phyloP scores from a whole-genome alignment of 2,888 invertebrate genomes.

The Tolmerus cingulatus region DNA sequence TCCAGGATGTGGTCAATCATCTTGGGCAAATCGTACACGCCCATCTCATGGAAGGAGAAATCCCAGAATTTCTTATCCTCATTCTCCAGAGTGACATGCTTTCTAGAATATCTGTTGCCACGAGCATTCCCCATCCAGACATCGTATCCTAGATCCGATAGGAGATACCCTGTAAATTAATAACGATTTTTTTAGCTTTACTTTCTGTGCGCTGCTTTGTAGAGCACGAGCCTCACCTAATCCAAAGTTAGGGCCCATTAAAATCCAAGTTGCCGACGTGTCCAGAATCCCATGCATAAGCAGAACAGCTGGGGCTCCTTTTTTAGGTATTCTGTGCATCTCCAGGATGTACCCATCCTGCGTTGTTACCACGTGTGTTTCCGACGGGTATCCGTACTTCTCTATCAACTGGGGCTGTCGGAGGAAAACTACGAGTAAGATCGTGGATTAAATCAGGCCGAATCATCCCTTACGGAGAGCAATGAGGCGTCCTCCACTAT shows the following conservation, averaged over 20 bases:
- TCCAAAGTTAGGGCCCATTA: constrained; percentile 73
- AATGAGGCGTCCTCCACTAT: not conserved
- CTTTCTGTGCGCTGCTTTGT: not conserved
- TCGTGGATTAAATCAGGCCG: not conserved
- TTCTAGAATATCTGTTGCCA: constrained; percentile 51
- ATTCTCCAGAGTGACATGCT: constrained; percentile 45
- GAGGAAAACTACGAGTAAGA: not conserved
- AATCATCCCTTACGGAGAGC: not conserved
- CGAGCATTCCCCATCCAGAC: constrained; percentile 54
- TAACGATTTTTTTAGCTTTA: not conserved
- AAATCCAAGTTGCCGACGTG: constrained; percentile 77
- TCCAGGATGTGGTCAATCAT: constrained; percentile 64
- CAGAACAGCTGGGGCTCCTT: constrained; percentile 64
- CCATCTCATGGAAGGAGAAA: constrained; percentile 66
- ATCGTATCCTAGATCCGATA: constrained; percentile 62
- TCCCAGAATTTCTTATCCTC: constrained; percentile 56
- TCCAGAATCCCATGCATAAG: constrained; percentile 78
- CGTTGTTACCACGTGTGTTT: constrained; percentile 74
- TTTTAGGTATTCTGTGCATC: constrained; percentile 74
- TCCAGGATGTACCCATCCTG: constrained; percentile 80
- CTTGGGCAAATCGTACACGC: constrained; percentile 66
- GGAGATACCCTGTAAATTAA: constrained; percentile 54
- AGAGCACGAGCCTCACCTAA: constrained; percentile 65
- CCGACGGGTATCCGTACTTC: constrained; percentile 73
- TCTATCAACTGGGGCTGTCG: constrained; percentile 67